Percentiles rank a stretch among this genome's conserved stretches.
Evolutionary conservation across 1,140 invertebrate genomes (phyloP).

Genomic region (Sycophaga agraensis): DNA sequence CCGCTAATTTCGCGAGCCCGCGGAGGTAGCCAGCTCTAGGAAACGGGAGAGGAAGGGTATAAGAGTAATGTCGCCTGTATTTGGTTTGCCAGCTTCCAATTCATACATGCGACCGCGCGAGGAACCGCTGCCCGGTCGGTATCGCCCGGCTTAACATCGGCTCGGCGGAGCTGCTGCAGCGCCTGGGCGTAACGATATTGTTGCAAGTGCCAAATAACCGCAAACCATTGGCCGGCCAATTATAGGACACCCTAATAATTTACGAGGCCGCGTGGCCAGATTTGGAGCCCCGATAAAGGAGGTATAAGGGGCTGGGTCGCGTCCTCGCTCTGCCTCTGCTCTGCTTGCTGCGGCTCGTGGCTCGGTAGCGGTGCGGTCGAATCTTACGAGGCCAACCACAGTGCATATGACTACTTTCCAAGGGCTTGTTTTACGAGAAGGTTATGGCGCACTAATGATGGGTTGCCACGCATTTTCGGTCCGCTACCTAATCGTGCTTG

Average conservation of each 20-base stretch:
- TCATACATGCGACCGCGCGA: constrained; percentile 6
- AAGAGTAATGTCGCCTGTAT: constrained; percentile 15
- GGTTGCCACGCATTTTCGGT: constrained; percentile 38
- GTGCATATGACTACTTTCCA: constrained; percentile 17
- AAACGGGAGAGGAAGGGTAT: no score
- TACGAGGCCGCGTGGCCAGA: constrained; percentile 41
- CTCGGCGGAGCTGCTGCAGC: background rate
- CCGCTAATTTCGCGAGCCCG: background rate
- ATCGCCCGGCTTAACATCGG: constrained; percentile 17
- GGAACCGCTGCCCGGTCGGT: background rate
- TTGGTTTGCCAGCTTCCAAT: constrained; percentile 17
- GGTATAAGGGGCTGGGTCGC: constrained; percentile 16
- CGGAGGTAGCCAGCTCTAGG: background rate
- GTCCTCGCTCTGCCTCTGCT: no score
- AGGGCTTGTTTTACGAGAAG: constrained; percentile 45
- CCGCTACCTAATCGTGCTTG: constrained; percentile 37
- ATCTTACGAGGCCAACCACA: background rate
- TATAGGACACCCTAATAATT: constrained; percentile 50
- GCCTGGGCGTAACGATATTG: constrained; percentile 15
- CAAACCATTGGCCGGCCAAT: constrained; percentile 44
- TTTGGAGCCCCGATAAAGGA: constrained; percentile 41
- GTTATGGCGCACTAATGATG: constrained; percentile 47
- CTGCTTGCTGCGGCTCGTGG: no score
- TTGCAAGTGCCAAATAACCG: constrained; percentile 34
- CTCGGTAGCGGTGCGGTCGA: no score